Base-by-base conservation (phyloP, 2,888 invertebrate genomes). In the Stenurella melanura region DNA sequence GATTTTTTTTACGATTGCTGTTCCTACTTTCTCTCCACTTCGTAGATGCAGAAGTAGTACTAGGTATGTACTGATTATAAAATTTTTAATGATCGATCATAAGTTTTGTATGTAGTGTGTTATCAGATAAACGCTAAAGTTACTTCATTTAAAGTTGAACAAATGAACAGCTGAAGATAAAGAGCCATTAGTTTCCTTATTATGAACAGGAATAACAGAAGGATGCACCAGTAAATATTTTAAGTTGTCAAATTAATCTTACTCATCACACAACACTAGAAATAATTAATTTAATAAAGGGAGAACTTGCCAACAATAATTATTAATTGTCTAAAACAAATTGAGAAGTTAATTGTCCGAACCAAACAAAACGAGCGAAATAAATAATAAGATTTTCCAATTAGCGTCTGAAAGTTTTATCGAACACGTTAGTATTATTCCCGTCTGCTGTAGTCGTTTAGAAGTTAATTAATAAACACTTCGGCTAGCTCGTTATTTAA, bases 371-470 rank as follows among this genome's bases (percentile, higher is more conserved):
- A 69, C 34, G 69, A 19, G 19, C 18, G 74, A 74, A 73, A 74
- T 74, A 74, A 74, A 67, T 74, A 74, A 74, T 74, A 74, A 67
- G 74, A 74, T 74, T 74, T 74, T 74, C 74, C 74, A 74, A 74
- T 74, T 74, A 74, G 56, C 60, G 74, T 58, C 74, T 60, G 60
- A 74, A 74, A 74, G 57, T 74, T 74, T 74, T 74, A 74, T 74
- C 64, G 74, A 74, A 67, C 60, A 57, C 67, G 66, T 74, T 67
- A 57, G 67, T 66, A 68, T 57, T 58, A 64, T 66, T 58, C 68
- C 66, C 50, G 60, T 12, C 68, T 18, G 64, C 42, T 67, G 42
- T 64, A 30, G 67, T 63, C 42, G 66, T 42, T 74, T 74, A 58
- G 38, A 58, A 74, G 68, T 74, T 74, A 74, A 74, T 74, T 74